These are phyloP conservation scores for Trachelus stipa DNA, from an alignment of 2,888 invertebrate genomes.

Conservation along the genomic window DNA sequence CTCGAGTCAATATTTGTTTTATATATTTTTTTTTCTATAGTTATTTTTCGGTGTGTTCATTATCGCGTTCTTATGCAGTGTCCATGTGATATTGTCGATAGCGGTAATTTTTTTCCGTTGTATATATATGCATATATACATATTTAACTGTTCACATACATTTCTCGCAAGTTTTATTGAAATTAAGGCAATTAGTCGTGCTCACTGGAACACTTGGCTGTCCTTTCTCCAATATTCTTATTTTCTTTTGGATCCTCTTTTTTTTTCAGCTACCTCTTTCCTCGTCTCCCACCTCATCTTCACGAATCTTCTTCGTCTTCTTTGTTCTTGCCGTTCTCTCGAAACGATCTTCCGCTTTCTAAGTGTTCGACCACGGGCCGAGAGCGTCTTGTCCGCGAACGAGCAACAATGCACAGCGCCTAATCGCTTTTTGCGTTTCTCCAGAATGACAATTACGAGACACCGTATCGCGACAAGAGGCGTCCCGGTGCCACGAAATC, in stretches of 20 bases:
- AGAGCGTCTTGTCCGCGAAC: not conserved
- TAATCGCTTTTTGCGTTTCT: constrained; percentile 1
- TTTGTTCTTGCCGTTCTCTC: not conserved
- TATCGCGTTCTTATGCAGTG: not conserved
- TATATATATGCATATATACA: not conserved
- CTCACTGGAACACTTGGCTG: not conserved
- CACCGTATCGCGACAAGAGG: not conserved
- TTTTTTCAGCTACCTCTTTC: not conserved
- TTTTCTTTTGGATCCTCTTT: not conserved
- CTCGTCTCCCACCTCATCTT: not conserved
- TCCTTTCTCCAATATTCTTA: not conserved
- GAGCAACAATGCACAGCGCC: not conserved
- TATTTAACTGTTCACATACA: not conserved
- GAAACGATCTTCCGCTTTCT: not conserved
- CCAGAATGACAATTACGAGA: not conserved
- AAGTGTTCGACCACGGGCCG: not conserved
- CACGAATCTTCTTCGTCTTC: not conserved
- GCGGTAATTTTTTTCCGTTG: no score
- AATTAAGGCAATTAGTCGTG: not conserved
- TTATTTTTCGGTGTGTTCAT: not conserved
- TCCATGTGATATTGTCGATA: no score
- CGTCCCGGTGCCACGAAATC: not conserved
- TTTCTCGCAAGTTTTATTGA: not conserved
- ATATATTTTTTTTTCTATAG: not conserved
- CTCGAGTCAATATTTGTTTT: not conserved